Evolutionary conservation across 2,797 vertebrate species (phyloP).

Genomic region (Lagorchestes hirsutus): DNA sequence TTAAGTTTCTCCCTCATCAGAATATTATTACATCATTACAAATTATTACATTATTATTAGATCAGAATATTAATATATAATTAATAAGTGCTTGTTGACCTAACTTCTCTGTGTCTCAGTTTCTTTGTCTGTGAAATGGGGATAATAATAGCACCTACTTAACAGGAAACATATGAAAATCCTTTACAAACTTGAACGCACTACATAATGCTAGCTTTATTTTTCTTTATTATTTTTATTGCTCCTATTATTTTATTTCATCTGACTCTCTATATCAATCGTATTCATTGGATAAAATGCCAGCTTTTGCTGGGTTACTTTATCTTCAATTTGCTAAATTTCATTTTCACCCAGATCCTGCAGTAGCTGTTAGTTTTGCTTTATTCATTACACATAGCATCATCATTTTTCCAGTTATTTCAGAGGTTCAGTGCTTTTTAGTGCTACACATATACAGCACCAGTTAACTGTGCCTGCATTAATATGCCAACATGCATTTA

Average conservation of each 20-base stretch:
- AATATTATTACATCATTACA: too few relatives aligned
- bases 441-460: neutral
- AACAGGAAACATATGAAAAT: neutral
- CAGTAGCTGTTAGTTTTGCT: neutral
- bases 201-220: neutral
- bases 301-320: neutral
- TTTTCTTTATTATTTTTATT: neutral
- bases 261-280: neutral
- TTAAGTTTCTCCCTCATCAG: too few relatives aligned
- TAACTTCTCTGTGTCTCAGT: neutral
- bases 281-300: neutral
- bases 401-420: neutral
- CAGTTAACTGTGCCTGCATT: constrained; percentile 1
- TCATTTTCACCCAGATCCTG: neutral
- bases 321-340: neutral
- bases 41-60: too few relatives aligned
- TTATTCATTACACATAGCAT: neutral
- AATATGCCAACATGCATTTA: neutral
- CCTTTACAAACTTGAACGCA: neutral
- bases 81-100: too few relatives aligned
- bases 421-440: constrained; percentile 11
- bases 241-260: neutral
- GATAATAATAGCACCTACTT: neutral
- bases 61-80: too few relatives aligned
- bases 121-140: neutral